A percentile compares a stretch with the other conserved stretches of the same genome.
phyloP scores from a whole-genome alignment of 2,797 vertebrate genomes.

The Ptychadena robeensis region DNA sequence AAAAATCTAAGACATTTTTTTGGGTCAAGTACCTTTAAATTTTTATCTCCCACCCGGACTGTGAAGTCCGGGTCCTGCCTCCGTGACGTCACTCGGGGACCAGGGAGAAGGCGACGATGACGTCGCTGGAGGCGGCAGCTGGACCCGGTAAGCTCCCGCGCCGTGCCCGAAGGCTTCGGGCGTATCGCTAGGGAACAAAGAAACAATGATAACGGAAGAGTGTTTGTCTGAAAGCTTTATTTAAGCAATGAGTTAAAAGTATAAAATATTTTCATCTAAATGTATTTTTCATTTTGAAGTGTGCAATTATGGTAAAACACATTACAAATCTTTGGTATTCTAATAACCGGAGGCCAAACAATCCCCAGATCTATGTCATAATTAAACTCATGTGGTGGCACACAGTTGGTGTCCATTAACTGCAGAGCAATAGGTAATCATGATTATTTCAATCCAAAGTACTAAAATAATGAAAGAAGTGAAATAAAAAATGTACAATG shows the following conservation, averaged over 20 bases:
- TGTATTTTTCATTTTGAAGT: slow-evolving; percentile 12
- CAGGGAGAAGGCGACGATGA: too few species aligned
- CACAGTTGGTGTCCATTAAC: slow-evolving; percentile 38
- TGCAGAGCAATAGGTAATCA: slow-evolving; percentile 28
- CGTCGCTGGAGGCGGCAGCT: too few species aligned
- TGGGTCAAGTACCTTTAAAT: too few species aligned
- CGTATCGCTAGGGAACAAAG: too few species aligned
- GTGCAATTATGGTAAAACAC: slow-evolving; percentile 9
- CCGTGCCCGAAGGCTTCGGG: too few species aligned
- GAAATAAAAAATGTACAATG: not conserved
- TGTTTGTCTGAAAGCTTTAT: not conserved
- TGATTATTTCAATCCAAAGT: slow-evolving; percentile 12
- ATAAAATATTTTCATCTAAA: not conserved
- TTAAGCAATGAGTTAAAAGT: not conserved
- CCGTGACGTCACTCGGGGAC: too few species aligned
- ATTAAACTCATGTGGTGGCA: slow-evolving; percentile 31
- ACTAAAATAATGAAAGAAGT: slow-evolving; percentile 1
- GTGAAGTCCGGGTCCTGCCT: too few species aligned
- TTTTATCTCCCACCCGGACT: too few species aligned
- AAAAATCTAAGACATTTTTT: too few species aligned
- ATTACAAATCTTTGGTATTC: slow-evolving; percentile 34
- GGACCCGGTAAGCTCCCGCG: too few species aligned
- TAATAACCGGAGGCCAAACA: slow-evolving; percentile 34
- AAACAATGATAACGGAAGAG: not conserved
- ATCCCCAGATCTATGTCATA: slow-evolving; percentile 34